Evolutionary conservation across 2,888 invertebrate species (phyloP).

Genomic region (Steinernema hermaphroditum): DNA sequence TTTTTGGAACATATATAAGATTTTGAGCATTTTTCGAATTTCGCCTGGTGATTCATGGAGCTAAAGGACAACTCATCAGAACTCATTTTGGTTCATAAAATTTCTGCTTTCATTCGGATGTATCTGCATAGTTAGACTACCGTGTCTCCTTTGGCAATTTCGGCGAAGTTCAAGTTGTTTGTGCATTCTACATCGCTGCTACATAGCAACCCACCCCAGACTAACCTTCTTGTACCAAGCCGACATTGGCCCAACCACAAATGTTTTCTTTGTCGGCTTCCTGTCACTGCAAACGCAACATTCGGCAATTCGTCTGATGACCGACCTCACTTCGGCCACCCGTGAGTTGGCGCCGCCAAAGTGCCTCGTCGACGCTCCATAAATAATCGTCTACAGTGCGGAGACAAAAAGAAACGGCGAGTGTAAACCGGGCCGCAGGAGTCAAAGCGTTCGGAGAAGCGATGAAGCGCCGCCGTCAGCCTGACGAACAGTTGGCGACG

Average conservation of each 20-base stretch:
- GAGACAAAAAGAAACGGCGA: not conserved
- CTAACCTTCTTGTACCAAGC: too few species aligned
- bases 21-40: too few species aligned
- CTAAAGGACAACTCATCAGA: too few species aligned
- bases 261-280: conserved; percentile 16
- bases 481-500: not conserved
- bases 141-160: too few species aligned
- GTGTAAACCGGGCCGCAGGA: conserved; percentile 29
- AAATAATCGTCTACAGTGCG: conserved; percentile 24
- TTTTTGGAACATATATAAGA: too few species aligned
- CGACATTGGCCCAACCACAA: not conserved
- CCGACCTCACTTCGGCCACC: conserved; percentile 10
- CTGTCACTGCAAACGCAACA: conserved; percentile 5
- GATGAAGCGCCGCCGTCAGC: not conserved
- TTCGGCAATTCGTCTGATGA: not conserved
- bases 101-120: too few species aligned
- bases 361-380: conserved; percentile 10
- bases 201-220: too few species aligned
- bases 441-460: conserved; percentile 8
- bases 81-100: too few species aligned
- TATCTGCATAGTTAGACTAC: too few species aligned
- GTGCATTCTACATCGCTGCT: too few species aligned
- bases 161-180: too few species aligned
- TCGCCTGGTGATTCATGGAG: too few species aligned
- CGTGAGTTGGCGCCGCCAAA: conserved; percentile 27